Evolutionary conservation across 2,113 vertebrate species (phyloP).

Genomic region (Natator depressus): DNA sequence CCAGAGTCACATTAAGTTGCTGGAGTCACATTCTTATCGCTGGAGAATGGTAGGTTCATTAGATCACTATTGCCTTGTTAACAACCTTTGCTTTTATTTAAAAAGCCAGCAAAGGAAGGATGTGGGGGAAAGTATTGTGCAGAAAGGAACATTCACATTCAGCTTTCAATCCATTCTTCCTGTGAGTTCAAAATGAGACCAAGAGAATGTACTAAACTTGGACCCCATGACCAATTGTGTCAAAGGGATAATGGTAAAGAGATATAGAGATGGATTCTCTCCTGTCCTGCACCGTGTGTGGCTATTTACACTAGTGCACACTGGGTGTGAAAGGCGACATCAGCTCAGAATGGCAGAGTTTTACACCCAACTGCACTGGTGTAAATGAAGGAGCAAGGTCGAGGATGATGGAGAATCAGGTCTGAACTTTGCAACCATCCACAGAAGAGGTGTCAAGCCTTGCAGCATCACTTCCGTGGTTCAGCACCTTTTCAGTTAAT

Average conservation of each 20-base stretch:
- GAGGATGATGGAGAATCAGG: neutral
- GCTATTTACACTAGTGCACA: neutral
- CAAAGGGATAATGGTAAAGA: neutral
- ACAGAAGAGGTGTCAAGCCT: neutral
- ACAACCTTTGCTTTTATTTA: conserved; percentile 21
- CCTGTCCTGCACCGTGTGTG: neutral
- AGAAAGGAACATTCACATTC: neutral
- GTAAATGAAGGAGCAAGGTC: neutral
- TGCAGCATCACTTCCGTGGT: neutral
- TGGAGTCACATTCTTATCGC: neutral
- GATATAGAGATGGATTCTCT: neutral
- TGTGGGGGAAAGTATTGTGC: neutral
- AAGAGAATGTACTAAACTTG: neutral
- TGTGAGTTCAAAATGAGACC: neutral
- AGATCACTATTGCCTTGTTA: conserved; percentile 41
- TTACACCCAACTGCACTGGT: neutral
- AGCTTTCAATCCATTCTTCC: neutral
- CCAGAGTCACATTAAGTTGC: neutral
- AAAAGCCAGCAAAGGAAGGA: neutral
- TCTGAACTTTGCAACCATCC: neutral
- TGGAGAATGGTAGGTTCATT: neutral
- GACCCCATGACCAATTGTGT: neutral
- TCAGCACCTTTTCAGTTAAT: too few relatives aligned
- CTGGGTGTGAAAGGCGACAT: neutral
- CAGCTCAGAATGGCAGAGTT: neutral